phyloP scores from a whole-genome alignment of 2,113 vertebrate species.

The Cyanocitta stelleri region DNA sequence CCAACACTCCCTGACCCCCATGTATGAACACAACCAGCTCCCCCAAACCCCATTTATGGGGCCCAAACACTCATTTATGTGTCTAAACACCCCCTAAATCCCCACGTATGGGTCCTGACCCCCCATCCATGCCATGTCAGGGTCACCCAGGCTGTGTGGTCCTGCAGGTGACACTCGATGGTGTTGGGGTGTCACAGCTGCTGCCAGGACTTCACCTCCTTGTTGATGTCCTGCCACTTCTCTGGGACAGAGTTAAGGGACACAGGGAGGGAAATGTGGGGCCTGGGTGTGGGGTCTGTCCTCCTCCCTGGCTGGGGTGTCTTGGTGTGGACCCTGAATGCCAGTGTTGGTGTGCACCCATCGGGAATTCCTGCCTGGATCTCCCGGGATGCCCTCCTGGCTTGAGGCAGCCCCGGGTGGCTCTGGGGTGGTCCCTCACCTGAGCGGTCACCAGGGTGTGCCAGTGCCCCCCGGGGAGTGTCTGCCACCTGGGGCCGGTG shows the following conservation, averaged over 20 bases:
- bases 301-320: not conserved
- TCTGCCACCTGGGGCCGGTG: not conserved
- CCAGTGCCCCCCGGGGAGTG: not conserved
- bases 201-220: not conserved
- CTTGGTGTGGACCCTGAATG: not conserved
- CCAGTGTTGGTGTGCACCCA: not conserved
- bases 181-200: not conserved
- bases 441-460: rapidly evolving
- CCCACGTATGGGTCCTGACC: not conserved
- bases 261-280: not conserved
- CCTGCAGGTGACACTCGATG: not conserved
- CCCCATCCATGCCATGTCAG: not conserved
- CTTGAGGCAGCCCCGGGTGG: not conserved
- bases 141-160: not conserved
- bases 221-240: not conserved
- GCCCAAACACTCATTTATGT: not conserved
- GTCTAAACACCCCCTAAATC: not conserved
- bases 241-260: not conserved
- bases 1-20: not conserved
- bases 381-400: not conserved
- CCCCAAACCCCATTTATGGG: not conserved
- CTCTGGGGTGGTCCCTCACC: not conserved
- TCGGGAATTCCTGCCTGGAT: not conserved
- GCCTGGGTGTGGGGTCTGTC: not conserved
- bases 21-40: not conserved